phyloP scores from a whole-genome alignment of 2,888 invertebrate species.

The Tenthredo scrophulariae region DNA sequence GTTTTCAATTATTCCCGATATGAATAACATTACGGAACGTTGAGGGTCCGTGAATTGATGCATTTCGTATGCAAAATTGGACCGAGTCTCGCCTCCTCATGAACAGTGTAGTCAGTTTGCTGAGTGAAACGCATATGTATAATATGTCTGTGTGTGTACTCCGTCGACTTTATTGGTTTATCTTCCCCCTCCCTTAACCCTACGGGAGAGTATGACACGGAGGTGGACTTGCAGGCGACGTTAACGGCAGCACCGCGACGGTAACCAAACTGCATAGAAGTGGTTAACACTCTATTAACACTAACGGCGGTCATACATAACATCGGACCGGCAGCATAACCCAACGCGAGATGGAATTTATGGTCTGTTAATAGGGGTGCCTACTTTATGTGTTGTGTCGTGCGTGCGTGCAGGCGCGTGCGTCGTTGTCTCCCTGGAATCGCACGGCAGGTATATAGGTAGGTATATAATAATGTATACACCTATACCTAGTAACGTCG shows the following conservation, averaged over 20 bases:
- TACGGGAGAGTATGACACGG: conserved; percentile 80
- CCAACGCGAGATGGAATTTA: conserved; percentile 72
- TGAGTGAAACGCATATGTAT: conserved; percentile 17
- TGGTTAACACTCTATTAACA: conserved; percentile 78
- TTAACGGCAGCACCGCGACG: conserved; percentile 66
- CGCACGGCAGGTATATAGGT: conserved; percentile 62
- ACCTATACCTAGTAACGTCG: not conserved
- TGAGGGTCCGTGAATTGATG: conserved; percentile 73
- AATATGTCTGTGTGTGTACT: not conserved
- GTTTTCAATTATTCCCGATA: conserved; percentile 72
- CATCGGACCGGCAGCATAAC: conserved; percentile 62
- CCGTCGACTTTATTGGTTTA: conserved; percentile 52
- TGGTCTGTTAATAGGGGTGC: conserved; percentile 75
- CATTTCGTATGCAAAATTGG: conserved; percentile 75
- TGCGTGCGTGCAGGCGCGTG: conserved; percentile 32
- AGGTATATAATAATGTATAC: not conserved
- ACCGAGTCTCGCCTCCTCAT: conserved; percentile 43
- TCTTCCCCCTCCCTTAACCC: conserved; percentile 24
- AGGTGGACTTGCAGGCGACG: conserved; percentile 81
- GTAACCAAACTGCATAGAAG: conserved; percentile 74
- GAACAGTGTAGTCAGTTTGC: not conserved
- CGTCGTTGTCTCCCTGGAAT: conserved; percentile 62
- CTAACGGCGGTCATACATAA: conserved; percentile 78
- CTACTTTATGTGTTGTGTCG: conserved; percentile 70
- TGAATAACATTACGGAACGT: conserved; percentile 66